Evolutionary conservation across 2,113 vertebrate genomes (phyloP), one percentile per base, ranked within the genome.

Genomic region (Ibidorhyncha struthersii): DNA sequence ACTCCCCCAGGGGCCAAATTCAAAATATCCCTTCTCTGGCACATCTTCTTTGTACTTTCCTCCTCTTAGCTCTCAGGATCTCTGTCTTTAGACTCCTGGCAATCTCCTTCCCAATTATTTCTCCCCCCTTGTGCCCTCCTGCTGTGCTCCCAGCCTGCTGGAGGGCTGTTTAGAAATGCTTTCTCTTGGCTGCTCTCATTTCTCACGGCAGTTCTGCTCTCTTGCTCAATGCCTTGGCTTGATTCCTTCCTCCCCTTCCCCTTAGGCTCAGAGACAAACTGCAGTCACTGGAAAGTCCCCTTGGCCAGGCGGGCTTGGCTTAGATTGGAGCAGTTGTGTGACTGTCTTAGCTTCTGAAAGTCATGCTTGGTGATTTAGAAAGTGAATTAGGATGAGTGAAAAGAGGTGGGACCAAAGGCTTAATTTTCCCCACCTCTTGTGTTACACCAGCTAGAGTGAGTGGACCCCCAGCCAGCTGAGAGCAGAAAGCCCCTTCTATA

Each of bases 161-260:
- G 45, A 73, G 45, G 18, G 27, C 49, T 87, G 36, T 85, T 96
- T 89, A 61, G 69, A 91, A 91, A 72, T 15, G 43, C 36, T 93
- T 55, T 85, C 27, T 36, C 26, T 66, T 0, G 0, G 55, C 22
- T 5, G 14, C 58, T 92, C 7, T 79, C 70, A 56, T 36, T 89
- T 96, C 94, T 95, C 93, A 93, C 0, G 36, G n/a, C 76, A 88
- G 90, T 90, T 94, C 5, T 3, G 15, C 45, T 82, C 70, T 90
- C 79, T 96, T 97, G 90, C 92, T 66, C 84, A 95, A 94, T 61
- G 36, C 10, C 41, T 96, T 94, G 94, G 95, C 93, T 95, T 14
- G 3, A 14, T 10, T 79, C 40, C 43, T 70, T 65, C 56, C 40
- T 55, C 0, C 8, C 40, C 40, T 82, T 36, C 30, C 73, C 16